Evolutionary conservation across 2,113 vertebrate species (phyloP), one percentile per base, ranked within the genome.

Genomic region (Buteo buteo): DNA sequence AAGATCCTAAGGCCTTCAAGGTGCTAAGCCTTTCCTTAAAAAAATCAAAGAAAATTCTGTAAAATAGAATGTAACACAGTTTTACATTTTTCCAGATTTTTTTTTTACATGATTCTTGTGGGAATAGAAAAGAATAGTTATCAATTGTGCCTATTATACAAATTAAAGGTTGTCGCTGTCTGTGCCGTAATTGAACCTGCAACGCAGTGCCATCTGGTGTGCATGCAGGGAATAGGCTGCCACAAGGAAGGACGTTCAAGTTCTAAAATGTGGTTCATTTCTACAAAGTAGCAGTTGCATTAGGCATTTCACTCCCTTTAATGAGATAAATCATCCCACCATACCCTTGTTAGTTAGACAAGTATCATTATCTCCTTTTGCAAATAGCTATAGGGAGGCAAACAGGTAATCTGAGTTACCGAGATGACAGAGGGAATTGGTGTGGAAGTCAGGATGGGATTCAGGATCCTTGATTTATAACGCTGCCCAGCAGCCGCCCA

Each of bases 131-230:
- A 2, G 59, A 55, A 38, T 8, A 7, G 54, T 49, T 52, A 20
- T 42, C 36, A 24, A 15, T 3, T 55, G 69, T 7, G 45, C 36
- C 42, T 18, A 11, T 24, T 36, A 7, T 11, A 26, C 62, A 78
- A 95, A 82, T 40, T 13, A 31, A 24, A 92, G 34, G 74, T 18
- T 38, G 45, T 26, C 28, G 49, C 26, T 1, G 13, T 6, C 26
- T n/a, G 69, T 22, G 74, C 49, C n/a, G 10, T 8, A 77, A 52
- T 36, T 90, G 97, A 86, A 24, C 87, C 94, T 97, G 96, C 97
- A 42, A 62, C 44, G 59, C 91, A 97, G 98, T 97, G 97, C 98
- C 98, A 97, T 88, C 98, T 98, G 98, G 85, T 96, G 98, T 57
- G 13, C 8, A 18, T 36, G 7, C 18, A 17, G 76, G n/a, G 95